A percentile compares a stretch with the other conserved stretches of the same genome.
These are phyloP conservation scores for Scomber japonicus DNA, from an alignment of 2,113 vertebrate species.

Conservation along the genomic window DNA sequence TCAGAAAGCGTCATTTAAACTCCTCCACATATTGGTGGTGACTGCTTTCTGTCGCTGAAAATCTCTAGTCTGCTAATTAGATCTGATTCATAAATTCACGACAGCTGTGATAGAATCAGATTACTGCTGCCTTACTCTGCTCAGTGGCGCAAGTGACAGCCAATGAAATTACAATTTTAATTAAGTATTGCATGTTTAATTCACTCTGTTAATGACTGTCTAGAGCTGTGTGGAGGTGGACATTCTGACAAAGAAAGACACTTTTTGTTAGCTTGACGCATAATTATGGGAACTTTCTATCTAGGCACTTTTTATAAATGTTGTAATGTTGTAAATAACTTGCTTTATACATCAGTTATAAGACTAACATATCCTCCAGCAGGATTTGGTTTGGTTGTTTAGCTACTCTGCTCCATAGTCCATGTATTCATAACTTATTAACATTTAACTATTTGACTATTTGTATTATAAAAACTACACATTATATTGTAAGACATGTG, in stretches of 20 bases:
- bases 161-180: conserved; percentile 38
- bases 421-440: not conserved
- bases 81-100: conserved; percentile 45
- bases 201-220: not conserved
- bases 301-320: too few relatives aligned
- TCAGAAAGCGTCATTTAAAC: conserved; percentile 30
- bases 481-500: not conserved
- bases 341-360: too few relatives aligned
- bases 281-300: too few relatives aligned
- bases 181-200: conserved; percentile 30
- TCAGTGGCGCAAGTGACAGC: conserved; percentile 32
- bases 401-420: not conserved
- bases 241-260: not conserved
- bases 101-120: conserved; percentile 39
- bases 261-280: not conserved
- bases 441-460: too few relatives aligned
- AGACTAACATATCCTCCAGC: not conserved
- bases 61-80: conserved; percentile 35
- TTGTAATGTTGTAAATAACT: not conserved
- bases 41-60: conserved; percentile 21
- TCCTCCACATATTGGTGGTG: not conserved
- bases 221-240: not conserved
- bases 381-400: not conserved
- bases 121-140: conserved; percentile 36
- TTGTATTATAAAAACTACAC: too few relatives aligned